A percentile compares a stretch with the other conserved stretches of the same genome.
Conservation (phyloP, 2,113 vertebrate species). For the Procapra przewalskii region DNA sequence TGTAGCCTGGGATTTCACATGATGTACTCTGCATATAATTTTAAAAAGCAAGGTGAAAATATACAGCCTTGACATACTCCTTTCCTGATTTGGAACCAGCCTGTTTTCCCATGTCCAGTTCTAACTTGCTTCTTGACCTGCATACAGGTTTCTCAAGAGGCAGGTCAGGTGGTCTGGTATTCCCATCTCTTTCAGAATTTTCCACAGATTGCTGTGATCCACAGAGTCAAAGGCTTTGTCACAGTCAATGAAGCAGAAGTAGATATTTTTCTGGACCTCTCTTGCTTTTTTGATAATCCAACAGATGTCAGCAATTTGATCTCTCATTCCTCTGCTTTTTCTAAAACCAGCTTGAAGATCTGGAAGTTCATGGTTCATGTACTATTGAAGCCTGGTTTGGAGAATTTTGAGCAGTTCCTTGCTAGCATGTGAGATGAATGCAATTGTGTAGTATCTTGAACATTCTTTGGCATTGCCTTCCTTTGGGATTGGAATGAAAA, state of each 20-base stretch:
- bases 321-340: background rate
- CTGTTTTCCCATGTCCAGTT: background rate
- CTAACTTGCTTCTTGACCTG: background rate
- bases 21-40: background rate
- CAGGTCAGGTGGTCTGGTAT: background rate
- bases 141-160: background rate
- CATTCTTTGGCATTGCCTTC: background rate
- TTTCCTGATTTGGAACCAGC: background rate
- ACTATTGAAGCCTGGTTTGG: background rate
- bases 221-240: background rate
- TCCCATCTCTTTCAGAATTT: background rate
- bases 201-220: background rate
- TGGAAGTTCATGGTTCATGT: background rate
- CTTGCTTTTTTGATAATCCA: background rate
- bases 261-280: background rate
- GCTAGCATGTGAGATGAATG: rapidly evolving
- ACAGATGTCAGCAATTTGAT: background rate
- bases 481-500: background rate
- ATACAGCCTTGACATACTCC: background rate
- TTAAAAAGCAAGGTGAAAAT: background rate
- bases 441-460: background rate
- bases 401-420: background rate
- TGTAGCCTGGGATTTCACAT: rapidly evolving
- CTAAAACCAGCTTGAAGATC: background rate
- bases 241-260: background rate